Conservation (phyloP, 1,140 invertebrate genomes). For the Ruditapes philippinarum region DNA sequence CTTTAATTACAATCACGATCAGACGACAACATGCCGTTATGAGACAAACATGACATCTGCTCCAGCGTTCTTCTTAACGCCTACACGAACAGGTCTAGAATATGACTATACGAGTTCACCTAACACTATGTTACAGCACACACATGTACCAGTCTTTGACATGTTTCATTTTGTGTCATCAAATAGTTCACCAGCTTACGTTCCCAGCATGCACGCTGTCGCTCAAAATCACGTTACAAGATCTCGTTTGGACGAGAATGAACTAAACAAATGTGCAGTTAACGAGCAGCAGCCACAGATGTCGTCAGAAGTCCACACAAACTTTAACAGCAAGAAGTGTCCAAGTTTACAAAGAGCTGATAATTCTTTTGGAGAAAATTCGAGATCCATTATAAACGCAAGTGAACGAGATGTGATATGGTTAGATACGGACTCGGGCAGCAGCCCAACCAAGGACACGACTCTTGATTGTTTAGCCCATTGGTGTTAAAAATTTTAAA, state of each 20-base stretch:
- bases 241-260: neutral
- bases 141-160: neutral
- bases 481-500: slow-evolving; percentile 33
- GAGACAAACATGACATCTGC: neutral
- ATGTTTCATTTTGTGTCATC: neutral
- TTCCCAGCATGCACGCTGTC: neutral
- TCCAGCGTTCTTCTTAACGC: neutral
- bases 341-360: neutral
- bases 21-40: neutral
- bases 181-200: too few relatives aligned
- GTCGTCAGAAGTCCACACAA: neutral
- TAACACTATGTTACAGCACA: neutral
- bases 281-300: neutral
- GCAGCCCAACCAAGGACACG: neutral
- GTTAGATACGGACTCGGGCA: slow-evolving; percentile 4
- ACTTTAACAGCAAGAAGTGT: neutral
- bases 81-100: neutral
- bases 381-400: too few relatives aligned
- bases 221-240: neutral
- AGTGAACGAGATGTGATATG: neutral
- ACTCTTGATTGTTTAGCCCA: slow-evolving; percentile 3
- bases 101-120: neutral
- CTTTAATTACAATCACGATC: neutral
- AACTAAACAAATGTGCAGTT: neutral
- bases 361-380: neutral